These are phyloP conservation scores for Limenitis camilla DNA, from an alignment of 2,888 invertebrate species.

Conservation along the genomic window DNA sequence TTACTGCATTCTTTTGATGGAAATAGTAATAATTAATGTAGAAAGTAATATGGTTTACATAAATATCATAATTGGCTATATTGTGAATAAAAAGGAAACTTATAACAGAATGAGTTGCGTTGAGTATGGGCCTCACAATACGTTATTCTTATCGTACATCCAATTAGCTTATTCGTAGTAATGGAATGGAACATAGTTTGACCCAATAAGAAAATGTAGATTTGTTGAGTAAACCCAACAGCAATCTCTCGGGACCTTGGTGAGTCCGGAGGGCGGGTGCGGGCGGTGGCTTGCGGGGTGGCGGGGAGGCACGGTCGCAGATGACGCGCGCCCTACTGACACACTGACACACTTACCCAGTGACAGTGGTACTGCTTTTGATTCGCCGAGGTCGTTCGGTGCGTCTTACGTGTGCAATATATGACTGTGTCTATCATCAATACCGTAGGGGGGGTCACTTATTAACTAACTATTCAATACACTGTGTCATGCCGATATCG, in stretches of 20 bases:
- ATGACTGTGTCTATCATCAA: slow-evolving; percentile 23
- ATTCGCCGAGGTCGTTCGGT: slow-evolving; percentile 66
- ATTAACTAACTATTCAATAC: not conserved
- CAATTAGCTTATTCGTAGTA: not conserved
- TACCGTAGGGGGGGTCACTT: slow-evolving; percentile 9
- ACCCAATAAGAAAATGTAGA: slow-evolving; percentile 40
- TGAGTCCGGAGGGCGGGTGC: slow-evolving; percentile 42
- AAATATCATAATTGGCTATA: too few relatives aligned
- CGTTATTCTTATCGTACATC: not conserved
- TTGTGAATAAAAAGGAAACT: too few relatives aligned
- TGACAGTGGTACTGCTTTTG: slow-evolving; percentile 75
- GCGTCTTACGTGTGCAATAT: slow-evolving; percentile 56
- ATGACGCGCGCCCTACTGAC: slow-evolving; percentile 74
- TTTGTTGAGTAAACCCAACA: slow-evolving; percentile 48
- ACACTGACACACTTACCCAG: slow-evolving; percentile 73
- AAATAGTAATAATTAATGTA: too few relatives aligned
- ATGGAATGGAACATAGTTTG: slow-evolving; percentile 12
- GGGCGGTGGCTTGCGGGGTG: slow-evolving; percentile 31
- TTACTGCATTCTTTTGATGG: too few relatives aligned
- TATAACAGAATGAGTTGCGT: too few relatives aligned
- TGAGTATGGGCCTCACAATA: not conserved
- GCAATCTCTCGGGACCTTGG: slow-evolving; percentile 68
- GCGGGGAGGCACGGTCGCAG: slow-evolving; percentile 56
- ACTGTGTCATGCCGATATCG: not conserved
- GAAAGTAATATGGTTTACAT: too few relatives aligned